Conservation (phyloP, 2,888 invertebrate species). For the Eulithis prunata region DNA sequence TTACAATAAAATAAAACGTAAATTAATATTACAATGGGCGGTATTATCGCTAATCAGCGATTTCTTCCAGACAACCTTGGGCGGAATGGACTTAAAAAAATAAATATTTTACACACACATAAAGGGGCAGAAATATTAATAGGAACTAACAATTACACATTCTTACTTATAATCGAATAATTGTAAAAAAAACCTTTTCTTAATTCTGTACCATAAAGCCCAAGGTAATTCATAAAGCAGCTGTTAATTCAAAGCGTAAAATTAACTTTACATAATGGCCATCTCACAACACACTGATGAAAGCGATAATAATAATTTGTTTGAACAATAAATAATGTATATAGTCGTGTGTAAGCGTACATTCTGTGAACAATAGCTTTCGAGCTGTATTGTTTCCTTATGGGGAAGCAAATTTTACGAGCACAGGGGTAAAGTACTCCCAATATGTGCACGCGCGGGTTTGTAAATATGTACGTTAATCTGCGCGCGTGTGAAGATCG, state of each 20-base stretch:
- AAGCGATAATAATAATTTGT: constrained; percentile 41
- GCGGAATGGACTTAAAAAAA: too few species aligned
- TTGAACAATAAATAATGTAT: constrained; percentile 39
- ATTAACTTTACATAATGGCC: constrained; percentile 8
- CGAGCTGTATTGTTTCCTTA: constrained; percentile 32
- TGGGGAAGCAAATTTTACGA: constrained; percentile 30
- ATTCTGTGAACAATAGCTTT: constrained; percentile 35
- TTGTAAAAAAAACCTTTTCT: too few species aligned
- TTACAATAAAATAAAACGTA: too few species aligned
- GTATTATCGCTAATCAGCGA: too few species aligned
- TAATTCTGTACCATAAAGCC: neutral
- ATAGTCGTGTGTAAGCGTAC: constrained; percentile 36
- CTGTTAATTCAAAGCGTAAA: constrained; percentile 6
- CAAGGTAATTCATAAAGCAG: constrained; percentile 1
- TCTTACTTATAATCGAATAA: too few species aligned
- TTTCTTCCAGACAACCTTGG: too few species aligned
- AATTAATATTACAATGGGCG: too few species aligned
- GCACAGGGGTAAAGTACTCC: constrained; percentile 18
- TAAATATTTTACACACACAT: too few species aligned
- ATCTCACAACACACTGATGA: constrained; percentile 43
- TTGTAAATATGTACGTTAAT: constrained; percentile 26
- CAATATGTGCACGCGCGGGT: constrained; percentile 31
- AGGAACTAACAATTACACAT: too few species aligned
- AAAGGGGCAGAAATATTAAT: too few species aligned
- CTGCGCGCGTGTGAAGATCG: constrained; percentile 8